Conservation (phyloP, 2,113 vertebrate species). For the Pitta sordida region DNA sequence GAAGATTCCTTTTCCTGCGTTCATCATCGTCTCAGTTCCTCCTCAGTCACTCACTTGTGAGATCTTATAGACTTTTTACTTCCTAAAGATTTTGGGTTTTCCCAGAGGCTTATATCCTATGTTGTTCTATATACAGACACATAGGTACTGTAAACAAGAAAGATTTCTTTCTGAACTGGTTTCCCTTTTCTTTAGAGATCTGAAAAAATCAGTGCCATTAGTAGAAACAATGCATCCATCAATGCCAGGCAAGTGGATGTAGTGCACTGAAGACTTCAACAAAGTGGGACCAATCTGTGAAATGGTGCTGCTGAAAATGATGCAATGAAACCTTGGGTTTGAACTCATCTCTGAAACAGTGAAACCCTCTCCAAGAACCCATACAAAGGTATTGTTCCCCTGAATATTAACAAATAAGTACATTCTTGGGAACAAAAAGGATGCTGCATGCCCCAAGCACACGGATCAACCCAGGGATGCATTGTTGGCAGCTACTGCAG, state of each 20-base stretch:
- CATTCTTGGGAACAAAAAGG: neutral
- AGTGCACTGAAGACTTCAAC: neutral
- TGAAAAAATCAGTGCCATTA: neutral
- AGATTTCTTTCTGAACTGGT: neutral
- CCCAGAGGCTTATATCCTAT: neutral
- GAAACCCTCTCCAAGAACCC: fast-evolving
- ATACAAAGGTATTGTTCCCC: neutral
- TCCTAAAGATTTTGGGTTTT: neutral
- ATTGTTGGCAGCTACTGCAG: neutral
- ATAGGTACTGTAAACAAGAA: neutral
- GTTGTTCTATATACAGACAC: neutral
- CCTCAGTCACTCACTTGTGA: neutral
- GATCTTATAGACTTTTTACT: neutral
- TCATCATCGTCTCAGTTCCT: neutral
- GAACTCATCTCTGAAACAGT: neutral
- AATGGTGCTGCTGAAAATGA: neutral
- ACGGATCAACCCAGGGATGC: neutral
- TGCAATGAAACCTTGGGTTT: neutral
- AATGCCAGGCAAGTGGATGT: neutral
- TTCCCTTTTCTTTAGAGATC: neutral
- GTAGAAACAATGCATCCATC: neutral
- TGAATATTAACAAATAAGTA: neutral
- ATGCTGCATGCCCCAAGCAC: neutral
- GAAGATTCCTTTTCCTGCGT: neutral
- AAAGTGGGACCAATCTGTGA: neutral